A percentile compares a stretch with the other conserved stretches of the same genome.
Evolutionary conservation across 2,888 invertebrate genomes (phyloP).

Genomic region (Euspilapteryx auroguttella): DNA sequence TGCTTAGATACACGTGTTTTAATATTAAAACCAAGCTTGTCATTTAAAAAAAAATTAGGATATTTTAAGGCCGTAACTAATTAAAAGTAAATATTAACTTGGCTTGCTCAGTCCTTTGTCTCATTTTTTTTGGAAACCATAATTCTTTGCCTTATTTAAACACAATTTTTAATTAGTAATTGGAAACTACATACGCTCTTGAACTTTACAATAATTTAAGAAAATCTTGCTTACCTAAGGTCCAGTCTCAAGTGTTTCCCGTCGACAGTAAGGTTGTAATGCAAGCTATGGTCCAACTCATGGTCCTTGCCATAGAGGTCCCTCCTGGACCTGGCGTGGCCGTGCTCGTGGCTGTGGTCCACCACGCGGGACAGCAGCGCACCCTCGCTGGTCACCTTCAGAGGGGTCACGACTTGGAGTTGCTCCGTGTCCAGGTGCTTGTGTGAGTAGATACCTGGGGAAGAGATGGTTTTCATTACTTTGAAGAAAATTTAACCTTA

Average conservation of each 20-base stretch:
- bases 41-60: too few relatives aligned
- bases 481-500: too few relatives aligned
- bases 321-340: conserved; percentile 52
- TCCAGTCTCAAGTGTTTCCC: conserved; percentile 44
- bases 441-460: conserved; percentile 49
- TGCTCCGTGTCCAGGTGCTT: conserved; percentile 48
- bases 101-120: too few relatives aligned
- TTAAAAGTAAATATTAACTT: too few relatives aligned
- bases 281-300: conserved; percentile 27
- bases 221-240: conserved; percentile 22
- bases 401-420: conserved; percentile 63
- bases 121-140: too few relatives aligned
- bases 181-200: conserved; percentile 12
- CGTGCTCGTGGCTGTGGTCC: conserved; percentile 54
- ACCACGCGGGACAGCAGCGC: conserved; percentile 57
- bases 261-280: conserved; percentile 50
- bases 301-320: conserved; percentile 31
- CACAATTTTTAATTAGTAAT: conserved; percentile 23
- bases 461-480: too few relatives aligned
- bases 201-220: not conserved
- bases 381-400: conserved; percentile 62
- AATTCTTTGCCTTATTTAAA: too few relatives aligned
- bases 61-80: too few relatives aligned
- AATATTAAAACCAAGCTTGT: too few relatives aligned
- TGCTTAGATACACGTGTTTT: too few relatives aligned